Conservation (phyloP, 1,140 invertebrate genomes). For the Neodiprion virginianus region DNA sequence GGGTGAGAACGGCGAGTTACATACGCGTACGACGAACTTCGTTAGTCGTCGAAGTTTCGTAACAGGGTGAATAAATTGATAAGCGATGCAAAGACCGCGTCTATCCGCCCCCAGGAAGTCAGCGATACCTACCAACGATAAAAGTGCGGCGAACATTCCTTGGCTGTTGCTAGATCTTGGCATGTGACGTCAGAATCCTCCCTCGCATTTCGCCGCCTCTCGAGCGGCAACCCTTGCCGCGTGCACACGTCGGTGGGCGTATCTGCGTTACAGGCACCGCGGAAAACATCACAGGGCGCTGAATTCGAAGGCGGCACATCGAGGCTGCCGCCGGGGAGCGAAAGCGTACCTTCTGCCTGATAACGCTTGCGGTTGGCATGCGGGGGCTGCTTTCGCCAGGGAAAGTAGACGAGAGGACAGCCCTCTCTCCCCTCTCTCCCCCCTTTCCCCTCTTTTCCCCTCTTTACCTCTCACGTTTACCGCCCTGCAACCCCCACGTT, state of each 20-base stretch:
- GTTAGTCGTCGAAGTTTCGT: no score
- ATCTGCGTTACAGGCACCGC: no score
- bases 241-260: no score
- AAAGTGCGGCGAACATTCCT: no score
- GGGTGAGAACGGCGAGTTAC: no score
- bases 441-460: not conserved
- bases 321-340: not conserved
- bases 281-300: not conserved
- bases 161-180: not conserved
- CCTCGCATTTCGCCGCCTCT: no score
- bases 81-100: not conserved
- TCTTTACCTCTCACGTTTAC: no score
- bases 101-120: not conserved
- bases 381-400: not conserved
- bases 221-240: no score
- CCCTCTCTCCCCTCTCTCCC: not conserved
- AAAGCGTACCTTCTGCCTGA: not conserved
- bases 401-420: not conserved
- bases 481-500: no score
- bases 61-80: not conserved
- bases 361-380: not conserved
- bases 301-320: not conserved
- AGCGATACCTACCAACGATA: not conserved
- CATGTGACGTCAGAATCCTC: slow-evolving; percentile 11
- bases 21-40: no score